Evolutionary conservation across 1,140 invertebrate genomes (phyloP), one percentile per base, ranked within the genome.

Genomic region (Plectrocnemia conspersa): DNA sequence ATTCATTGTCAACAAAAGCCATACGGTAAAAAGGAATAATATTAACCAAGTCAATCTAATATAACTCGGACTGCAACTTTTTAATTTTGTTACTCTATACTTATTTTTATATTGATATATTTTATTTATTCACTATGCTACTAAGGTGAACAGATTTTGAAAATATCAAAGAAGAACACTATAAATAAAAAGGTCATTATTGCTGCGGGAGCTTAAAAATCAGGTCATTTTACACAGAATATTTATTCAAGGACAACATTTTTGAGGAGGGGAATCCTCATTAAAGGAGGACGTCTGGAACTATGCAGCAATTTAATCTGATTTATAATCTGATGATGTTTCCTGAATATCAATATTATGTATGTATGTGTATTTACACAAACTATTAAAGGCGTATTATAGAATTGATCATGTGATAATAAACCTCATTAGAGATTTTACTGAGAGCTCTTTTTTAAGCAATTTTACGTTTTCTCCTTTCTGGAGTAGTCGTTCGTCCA

Each of bases 391-490:
- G 15, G 15, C 7, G 15, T 38, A 38, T 9, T 15, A 9, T 38
- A 9, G 93, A 93, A 68, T 93, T 94, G 27, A 96, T 85, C 97
- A 99, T 99, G 64, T 98, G 95, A 73, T 91, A 94, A 68, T 97
- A 91, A 73, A 98, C 99, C 75, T 99, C 97, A 85, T 99, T 94
- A 1, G 93, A 93, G 82, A 98, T 99, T 68, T 84, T 90, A 64
- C 97, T 87, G 11, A 95, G 70, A 0, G 92, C 94, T 41, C 88
- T 82, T 68, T 86, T 87, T 40, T 81, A 21, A 98, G 70, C n/a
- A 88, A 63, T 68, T 93, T 89, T 0, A 98, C 64, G 0, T 89
- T 88, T 22, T 81, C 78, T 52, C 90, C 81, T 64, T 97, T 98
- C 40, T 84, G 78, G 66, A 96, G 85, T n/a, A n/a, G n/a, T n/a